Percentiles rank a stretch among this genome's conserved stretches.
phyloP scores from a whole-genome alignment of 2,888 invertebrate genomes.

The Oligia strigilis region DNA sequence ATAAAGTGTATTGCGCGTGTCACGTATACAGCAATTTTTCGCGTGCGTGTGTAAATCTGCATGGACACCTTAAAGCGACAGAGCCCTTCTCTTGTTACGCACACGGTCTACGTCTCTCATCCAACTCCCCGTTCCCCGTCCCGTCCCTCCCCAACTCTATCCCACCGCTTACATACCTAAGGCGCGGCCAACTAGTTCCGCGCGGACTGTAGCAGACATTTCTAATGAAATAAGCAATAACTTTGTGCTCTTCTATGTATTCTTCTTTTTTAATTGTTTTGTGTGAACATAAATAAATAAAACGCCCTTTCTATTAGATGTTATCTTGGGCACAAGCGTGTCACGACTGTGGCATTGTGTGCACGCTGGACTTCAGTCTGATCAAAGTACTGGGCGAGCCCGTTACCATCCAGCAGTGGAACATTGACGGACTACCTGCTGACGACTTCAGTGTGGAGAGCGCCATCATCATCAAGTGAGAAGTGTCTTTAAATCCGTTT shows the following conservation, averaged over 20 bases:
- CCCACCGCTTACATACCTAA: no score
- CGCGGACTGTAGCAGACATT: neutral
- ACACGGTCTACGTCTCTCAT: neutral
- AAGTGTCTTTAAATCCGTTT: neutral
- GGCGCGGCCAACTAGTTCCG: no score
- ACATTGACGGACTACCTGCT: constrained; percentile 96
- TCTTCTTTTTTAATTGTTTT: neutral
- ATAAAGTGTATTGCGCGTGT: neutral
- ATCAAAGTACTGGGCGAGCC: constrained; percentile 95
- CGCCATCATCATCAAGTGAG: constrained; percentile 96
- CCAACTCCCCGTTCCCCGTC: no score
- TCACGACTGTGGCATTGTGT: constrained; percentile 93
- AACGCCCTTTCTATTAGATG: constrained; percentile 87
- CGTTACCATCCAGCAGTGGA: constrained; percentile 97
- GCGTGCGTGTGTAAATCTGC: neutral
- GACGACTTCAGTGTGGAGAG: constrained; percentile 98
- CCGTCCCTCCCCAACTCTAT: no score
- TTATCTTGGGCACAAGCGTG: constrained; percentile 94
- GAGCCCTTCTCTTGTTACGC: neutral
- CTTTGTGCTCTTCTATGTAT: neutral
- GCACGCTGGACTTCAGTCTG: constrained; percentile 94
- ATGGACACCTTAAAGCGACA: neutral
- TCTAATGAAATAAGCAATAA: neutral
- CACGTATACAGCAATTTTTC: neutral
- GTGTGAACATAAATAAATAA: neutral